phyloP scores from a whole-genome alignment of 2,888 invertebrate genomes.

The Apantesis nais region DNA sequence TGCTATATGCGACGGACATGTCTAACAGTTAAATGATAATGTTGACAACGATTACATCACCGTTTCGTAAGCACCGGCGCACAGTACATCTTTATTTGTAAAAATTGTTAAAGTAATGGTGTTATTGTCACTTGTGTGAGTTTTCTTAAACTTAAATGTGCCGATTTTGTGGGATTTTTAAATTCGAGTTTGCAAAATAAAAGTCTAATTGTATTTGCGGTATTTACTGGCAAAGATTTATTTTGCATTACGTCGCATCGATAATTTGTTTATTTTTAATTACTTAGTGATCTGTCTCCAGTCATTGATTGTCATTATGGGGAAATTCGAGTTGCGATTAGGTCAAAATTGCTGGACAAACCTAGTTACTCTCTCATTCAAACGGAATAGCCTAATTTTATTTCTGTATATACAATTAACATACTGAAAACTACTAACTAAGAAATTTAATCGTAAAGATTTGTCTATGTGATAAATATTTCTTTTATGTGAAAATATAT shows the following conservation, averaged over 20 bases:
- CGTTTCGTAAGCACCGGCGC: conserved; percentile 38
- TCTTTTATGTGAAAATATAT: too few species aligned
- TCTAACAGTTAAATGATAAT: conserved; percentile 55
- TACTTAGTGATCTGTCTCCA: not conserved
- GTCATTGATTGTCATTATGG: not conserved
- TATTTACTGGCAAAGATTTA: not conserved
- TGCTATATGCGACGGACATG: conserved; percentile 44
- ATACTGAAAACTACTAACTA: not conserved
- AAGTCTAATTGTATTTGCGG: not conserved
- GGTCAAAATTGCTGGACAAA: not conserved
- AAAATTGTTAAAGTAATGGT: not conserved
- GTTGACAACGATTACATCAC: conserved; percentile 57
- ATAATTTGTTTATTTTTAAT: too few species aligned
- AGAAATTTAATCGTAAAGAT: not conserved
- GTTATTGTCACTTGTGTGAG: not conserved
- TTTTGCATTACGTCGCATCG: not conserved
- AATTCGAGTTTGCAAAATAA: not conserved
- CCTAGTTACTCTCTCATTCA: not conserved
- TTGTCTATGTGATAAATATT: too few species aligned
- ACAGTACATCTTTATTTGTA: conserved; percentile 38
- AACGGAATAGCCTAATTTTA: not conserved
- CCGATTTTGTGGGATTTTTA: not conserved
- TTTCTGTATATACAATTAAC: not conserved
- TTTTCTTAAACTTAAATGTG: not conserved
- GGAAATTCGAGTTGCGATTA: not conserved